Conservation (phyloP, 2,888 invertebrate species). For the Strigamia maritima region DNA sequence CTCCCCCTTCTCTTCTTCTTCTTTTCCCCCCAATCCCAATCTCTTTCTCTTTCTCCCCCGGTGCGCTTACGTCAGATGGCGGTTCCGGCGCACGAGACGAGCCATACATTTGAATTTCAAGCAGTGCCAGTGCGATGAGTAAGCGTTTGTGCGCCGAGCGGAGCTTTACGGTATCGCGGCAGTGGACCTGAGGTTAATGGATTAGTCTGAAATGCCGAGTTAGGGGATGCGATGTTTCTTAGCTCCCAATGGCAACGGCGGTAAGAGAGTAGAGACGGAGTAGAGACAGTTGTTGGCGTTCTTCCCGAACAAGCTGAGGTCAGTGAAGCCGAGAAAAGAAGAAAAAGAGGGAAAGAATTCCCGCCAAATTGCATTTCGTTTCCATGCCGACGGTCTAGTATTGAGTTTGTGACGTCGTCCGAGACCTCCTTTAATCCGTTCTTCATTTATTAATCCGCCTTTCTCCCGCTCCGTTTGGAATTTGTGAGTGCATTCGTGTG, state of each 20-base stretch:
- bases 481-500: conserved; percentile 30
- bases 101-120: conserved; percentile 27
- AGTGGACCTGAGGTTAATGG: conserved; percentile 30
- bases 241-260: neutral
- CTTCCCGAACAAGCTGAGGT: conserved; percentile 17
- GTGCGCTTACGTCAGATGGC: conserved; percentile 26
- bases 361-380: conserved; percentile 26
- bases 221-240: neutral
- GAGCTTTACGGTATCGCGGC: conserved; percentile 8
- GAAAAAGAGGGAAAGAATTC: conserved; percentile 19
- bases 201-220: conserved; percentile 16
- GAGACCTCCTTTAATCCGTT: conserved; percentile 16
- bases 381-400: conserved; percentile 8
- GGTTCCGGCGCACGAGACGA: neutral
- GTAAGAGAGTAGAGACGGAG: no score
- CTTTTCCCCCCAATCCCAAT: neutral
- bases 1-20: no score
- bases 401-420: conserved; percentile 24
- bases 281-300: conserved; percentile 31
- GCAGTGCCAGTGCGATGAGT: conserved; percentile 1
- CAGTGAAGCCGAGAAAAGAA: conserved; percentile 6
- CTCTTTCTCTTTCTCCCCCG: neutral
- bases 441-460: conserved; percentile 28
- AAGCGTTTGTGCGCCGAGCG: conserved; percentile 24
- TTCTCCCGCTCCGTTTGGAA: conserved; percentile 25